phyloP scores from a whole-genome alignment of 2,888 invertebrate genomes.

The Dione vanillae region DNA sequence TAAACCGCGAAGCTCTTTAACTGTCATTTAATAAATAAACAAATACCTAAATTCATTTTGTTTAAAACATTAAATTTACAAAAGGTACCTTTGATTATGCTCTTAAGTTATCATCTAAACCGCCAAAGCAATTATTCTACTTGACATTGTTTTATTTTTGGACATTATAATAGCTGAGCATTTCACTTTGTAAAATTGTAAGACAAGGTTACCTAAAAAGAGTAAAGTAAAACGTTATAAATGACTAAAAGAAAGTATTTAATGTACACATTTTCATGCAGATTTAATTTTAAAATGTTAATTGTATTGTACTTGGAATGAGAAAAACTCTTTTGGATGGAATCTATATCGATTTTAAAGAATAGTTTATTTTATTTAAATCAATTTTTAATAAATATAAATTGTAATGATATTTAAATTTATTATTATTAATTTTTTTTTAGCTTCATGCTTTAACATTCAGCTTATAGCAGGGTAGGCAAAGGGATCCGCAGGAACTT shows the following conservation, averaged over 20 bases:
- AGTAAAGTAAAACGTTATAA: background rate
- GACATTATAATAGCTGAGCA: background rate
- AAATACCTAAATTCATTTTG: background rate
- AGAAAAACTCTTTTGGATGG: background rate
- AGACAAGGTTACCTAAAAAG: background rate
- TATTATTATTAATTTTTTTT: background rate
- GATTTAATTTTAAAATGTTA: background rate
- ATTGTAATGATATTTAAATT: background rate
- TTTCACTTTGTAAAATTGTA: background rate
- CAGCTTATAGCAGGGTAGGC: no score
- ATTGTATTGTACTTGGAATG: background rate
- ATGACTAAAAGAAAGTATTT: background rate
- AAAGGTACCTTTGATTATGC: constrained; percentile 13
- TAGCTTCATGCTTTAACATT: background rate
- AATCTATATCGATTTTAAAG: no score
- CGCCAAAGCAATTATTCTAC: background rate
- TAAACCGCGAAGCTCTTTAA: no score
- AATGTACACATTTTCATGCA: background rate
- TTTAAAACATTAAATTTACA: background rate
- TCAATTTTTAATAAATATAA: no score
- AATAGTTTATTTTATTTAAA: no score
- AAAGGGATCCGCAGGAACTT: no score
- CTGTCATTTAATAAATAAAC: background rate
- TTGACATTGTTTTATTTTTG: constrained; percentile 17
- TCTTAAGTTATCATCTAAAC: background rate